These are phyloP conservation scores for Hydrotaea diabolus DNA, from an alignment of 2,888 invertebrate genomes.

Conservation along the genomic window DNA sequence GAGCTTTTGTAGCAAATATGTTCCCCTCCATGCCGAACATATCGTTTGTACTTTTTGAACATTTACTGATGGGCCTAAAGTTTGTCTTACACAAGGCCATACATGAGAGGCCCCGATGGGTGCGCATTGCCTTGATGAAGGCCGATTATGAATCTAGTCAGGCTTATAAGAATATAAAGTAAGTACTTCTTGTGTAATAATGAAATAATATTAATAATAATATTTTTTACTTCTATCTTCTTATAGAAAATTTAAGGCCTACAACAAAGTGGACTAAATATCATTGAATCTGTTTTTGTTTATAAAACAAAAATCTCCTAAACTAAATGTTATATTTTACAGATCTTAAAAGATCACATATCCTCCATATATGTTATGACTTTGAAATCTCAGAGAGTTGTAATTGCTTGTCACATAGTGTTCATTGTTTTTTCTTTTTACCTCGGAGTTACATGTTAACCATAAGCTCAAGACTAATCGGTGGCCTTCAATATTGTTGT, in stretches of 20 bases:
- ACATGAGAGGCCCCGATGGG: conserved; percentile 87
- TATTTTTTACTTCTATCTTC: conserved; percentile 37
- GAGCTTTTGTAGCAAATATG: conserved; percentile 76
- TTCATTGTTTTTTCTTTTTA: background rate
- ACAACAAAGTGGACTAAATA: conserved; percentile 73
- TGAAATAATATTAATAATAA: background rate
- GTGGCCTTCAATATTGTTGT: conserved; percentile 4
- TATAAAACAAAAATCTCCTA: conserved; percentile 33
- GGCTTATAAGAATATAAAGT: conserved; percentile 83
- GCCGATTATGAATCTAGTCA: conserved; percentile 84
- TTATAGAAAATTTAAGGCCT: conserved; percentile 76
- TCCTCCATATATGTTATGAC: background rate
- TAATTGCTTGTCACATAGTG: background rate
- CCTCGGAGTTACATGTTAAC: background rate
- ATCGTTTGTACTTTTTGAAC: conserved; percentile 86
- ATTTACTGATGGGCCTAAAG: conserved; percentile 85
- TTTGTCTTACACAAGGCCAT: conserved; percentile 86
- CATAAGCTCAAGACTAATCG: background rate
- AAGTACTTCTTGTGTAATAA: conserved; percentile 45
- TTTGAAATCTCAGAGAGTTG: conserved; percentile 2
- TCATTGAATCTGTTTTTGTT: background rate
- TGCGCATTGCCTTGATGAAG: conserved; percentile 84
- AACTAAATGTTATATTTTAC: background rate
- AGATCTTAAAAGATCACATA: background rate
- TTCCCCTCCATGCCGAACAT: conserved; percentile 77